Evolutionary conservation across 2,888 invertebrate species (phyloP).

Genomic region (Drosophila yooni): DNA sequence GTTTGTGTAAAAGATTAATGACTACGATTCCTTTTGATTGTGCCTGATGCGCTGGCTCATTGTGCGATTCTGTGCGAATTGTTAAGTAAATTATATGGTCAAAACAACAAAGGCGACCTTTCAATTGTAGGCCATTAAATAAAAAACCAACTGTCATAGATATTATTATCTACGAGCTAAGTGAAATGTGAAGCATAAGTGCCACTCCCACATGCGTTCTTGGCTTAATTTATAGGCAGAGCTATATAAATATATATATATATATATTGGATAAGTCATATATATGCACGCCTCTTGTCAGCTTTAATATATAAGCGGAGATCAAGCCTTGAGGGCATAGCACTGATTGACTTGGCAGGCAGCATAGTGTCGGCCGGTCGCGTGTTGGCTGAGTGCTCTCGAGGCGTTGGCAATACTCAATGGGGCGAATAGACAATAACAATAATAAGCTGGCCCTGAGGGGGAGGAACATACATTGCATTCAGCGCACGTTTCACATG

Average conservation of each 20-base stretch:
- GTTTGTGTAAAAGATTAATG: constrained; percentile 43
- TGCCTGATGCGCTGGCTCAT: neutral
- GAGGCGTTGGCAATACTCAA: constrained; percentile 42
- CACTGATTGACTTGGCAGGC: constrained; percentile 64
- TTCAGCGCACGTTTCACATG: constrained; percentile 63
- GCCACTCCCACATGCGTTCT: constrained; percentile 15
- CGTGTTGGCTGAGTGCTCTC: constrained; percentile 13
- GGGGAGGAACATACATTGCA: constrained; percentile 34
- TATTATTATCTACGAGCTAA: constrained; percentile 20
- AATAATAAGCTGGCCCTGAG: constrained; percentile 35
- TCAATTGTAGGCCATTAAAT: constrained; percentile 30
- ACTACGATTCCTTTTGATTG: constrained; percentile 19
- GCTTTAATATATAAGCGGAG: constrained; percentile 28
- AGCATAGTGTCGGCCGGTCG: constrained; percentile 20
- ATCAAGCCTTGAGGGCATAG: constrained; percentile 22
- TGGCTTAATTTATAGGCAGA: constrained; percentile 47
- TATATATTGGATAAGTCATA: constrained; percentile 4
- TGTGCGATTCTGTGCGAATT: constrained; percentile 39
- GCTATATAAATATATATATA: constrained; percentile 2
- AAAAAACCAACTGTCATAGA: constrained; percentile 8
- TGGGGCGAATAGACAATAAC: constrained; percentile 28
- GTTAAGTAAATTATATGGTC: constrained; percentile 67
- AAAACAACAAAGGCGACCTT: constrained; percentile 31
- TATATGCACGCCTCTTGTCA: constrained; percentile 6
- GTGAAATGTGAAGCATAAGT: constrained; percentile 40